A percentile compares a stretch with the other conserved stretches of the same genome.
phyloP scores from a whole-genome alignment of 2,888 invertebrate genomes.

The Aproaerema taeniolella region DNA sequence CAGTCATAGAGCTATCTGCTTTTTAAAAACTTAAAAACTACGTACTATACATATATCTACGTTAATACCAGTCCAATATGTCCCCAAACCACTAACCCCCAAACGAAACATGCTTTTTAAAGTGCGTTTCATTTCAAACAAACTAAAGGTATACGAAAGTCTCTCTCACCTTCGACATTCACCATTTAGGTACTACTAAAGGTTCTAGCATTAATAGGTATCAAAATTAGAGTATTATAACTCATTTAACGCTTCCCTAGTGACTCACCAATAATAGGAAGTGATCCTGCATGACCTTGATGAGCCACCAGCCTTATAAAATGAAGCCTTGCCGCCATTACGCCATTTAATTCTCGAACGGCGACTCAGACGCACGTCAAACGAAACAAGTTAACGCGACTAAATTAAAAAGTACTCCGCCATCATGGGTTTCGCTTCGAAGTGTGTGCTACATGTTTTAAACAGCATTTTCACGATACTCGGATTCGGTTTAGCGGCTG shows the following conservation, averaged over 20 bases:
- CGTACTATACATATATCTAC: too few relatives aligned
- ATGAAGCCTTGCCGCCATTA: slow-evolving; percentile 20
- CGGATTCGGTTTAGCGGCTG: slow-evolving; percentile 32
- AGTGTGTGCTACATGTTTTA: slow-evolving; percentile 31
- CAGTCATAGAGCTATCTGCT: too few relatives aligned
- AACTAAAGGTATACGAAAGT: too few relatives aligned
- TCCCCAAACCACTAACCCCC: too few relatives aligned
- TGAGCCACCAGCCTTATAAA: slow-evolving; percentile 29
- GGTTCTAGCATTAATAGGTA: too few relatives aligned
- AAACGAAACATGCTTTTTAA: too few relatives aligned
- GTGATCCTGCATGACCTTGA: slow-evolving; percentile 22
- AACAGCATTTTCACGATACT: slow-evolving; percentile 33
- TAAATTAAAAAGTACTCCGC: slow-evolving; percentile 5
- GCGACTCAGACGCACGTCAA: slow-evolving; percentile 22
- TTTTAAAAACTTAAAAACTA: too few relatives aligned
- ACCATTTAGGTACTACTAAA: too few relatives aligned
- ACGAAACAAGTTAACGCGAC: slow-evolving; percentile 2
- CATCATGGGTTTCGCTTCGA: slow-evolving; percentile 28
- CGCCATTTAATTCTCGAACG: slow-evolving; percentile 40
- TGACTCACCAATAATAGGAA: slow-evolving; percentile 20
- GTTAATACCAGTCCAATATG: too few relatives aligned
- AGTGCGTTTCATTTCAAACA: too few relatives aligned
- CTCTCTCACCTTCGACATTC: too few relatives aligned
- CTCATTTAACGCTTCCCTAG: slow-evolving; percentile 13
- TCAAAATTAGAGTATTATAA: slow-evolving; percentile 17